Base-by-base conservation (phyloP, 2,113 vertebrate species). In the Lagopus leucura region DNA sequence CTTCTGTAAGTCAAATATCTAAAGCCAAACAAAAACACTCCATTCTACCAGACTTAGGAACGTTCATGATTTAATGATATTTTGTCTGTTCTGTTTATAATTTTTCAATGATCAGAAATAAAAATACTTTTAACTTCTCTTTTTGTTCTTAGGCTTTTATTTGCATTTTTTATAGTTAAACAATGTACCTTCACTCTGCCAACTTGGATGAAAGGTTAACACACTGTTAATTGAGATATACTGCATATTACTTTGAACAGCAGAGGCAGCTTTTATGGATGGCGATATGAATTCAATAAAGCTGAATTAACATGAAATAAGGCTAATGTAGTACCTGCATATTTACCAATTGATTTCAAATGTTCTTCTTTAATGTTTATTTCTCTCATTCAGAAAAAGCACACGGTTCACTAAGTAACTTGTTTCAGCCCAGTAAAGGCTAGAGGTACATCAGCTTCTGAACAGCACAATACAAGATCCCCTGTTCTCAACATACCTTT, bases 221-320 rank as follows among this genome's bases (percentile, higher is more conserved):
- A 74, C n/a, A 57, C 34, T 87, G 81, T 42, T 96, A 95, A 96
- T 81, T 95, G 83, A 95, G 82, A 95, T 95, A 96, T 66, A 90
- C 43, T 92, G 65, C 48, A 77, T 90, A 94, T 69, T 89, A 76
- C 89, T 96, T 95, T 92, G 80, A 97, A 94, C 75, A 93, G 89
- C 86, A 94, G 58, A 90, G 28, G 57, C n/a, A 83, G 50, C 34
- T 96, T 93, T 95, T 82, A 84, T 84, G 66, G 74, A 95, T 81
- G 65, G 70, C 70, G 67, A 96, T 92, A 94, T 57, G 82, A 83
- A 86, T 95, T 95, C 80, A 97, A 43, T 91, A 87, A 96, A 92
- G 81, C 40, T 95, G 93, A 97, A 86, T 76, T 92, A 92, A 81
- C 82, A 88, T 91, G 94, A 97, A 96, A 95, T 94, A 92, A 95